Evolutionary conservation across 2,797 vertebrate genomes (phyloP).

Genomic region (Dallia pectoralis): DNA sequence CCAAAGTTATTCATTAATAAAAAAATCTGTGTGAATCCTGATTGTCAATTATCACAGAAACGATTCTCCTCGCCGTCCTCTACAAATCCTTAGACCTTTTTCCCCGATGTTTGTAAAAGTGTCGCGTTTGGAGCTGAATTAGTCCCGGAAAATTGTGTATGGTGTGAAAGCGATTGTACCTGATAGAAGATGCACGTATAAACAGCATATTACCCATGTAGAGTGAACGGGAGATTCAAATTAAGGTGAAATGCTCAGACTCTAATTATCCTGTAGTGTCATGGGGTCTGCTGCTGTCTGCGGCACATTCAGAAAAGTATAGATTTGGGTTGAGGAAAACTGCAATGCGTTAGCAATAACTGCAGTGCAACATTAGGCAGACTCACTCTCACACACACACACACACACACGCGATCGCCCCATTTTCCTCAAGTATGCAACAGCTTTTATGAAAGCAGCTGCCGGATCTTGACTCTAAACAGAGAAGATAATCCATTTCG

Average conservation of each 20-base stretch:
- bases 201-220: no score
- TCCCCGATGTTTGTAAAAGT: no score
- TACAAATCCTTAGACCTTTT: no score
- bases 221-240: no score
- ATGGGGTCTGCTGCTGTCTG: background rate
- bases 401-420: background rate
- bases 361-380: background rate
- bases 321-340: constrained; percentile 2
- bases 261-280: background rate
- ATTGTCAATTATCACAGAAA: background rate
- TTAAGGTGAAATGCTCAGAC: no score
- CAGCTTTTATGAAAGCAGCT: background rate
- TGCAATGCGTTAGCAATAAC: background rate
- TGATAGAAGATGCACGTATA: no score
- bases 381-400: background rate
- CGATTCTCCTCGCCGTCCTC: background rate
- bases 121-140: no score
- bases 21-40: background rate
- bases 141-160: no score
- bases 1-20: no score
- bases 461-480: background rate
- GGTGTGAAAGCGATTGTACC: no score
- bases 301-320: background rate
- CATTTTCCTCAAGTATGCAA: background rate
- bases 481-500: background rate